These are phyloP conservation scores for Alcis repandata DNA, from an alignment of 2,888 invertebrate species.

Conservation along the genomic window DNA sequence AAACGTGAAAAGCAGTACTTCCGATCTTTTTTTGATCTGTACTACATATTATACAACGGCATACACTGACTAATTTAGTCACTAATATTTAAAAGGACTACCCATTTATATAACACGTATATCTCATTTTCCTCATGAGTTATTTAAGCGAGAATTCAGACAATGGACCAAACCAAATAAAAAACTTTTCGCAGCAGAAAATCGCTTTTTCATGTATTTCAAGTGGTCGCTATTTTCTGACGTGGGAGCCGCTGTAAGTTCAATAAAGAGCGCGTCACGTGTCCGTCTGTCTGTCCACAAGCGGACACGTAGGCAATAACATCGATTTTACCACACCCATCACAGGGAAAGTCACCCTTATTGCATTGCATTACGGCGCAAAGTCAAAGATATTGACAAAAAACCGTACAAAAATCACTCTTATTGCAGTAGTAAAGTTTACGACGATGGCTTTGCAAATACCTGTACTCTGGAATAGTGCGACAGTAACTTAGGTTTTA, in stretches of 20 bases:
- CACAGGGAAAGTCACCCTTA: constrained; percentile 45
- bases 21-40: too few relatives aligned
- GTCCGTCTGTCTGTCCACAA: constrained; percentile 59
- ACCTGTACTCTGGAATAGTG: constrained; percentile 52
- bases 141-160: background rate
- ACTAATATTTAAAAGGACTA: too few relatives aligned
- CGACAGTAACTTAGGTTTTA: background rate
- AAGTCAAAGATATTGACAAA: background rate
- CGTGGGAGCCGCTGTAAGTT: constrained; percentile 55
- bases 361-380: constrained; percentile 20
- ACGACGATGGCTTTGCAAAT: constrained; percentile 40
- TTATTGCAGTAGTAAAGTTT: constrained; percentile 28
- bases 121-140: background rate
- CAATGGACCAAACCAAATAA: background rate
- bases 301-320: constrained; percentile 70
- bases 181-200: background rate
- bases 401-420: constrained; percentile 12
- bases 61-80: too few relatives aligned
- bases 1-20: too few relatives aligned
- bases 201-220: constrained; percentile 28
- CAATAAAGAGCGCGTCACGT: constrained; percentile 67
- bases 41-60: too few relatives aligned
- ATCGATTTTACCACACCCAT: constrained; percentile 51
- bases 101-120: background rate
- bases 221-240: constrained; percentile 41